phyloP scores from a whole-genome alignment of 2,888 invertebrate species.

The Tetropium fuscum region DNA sequence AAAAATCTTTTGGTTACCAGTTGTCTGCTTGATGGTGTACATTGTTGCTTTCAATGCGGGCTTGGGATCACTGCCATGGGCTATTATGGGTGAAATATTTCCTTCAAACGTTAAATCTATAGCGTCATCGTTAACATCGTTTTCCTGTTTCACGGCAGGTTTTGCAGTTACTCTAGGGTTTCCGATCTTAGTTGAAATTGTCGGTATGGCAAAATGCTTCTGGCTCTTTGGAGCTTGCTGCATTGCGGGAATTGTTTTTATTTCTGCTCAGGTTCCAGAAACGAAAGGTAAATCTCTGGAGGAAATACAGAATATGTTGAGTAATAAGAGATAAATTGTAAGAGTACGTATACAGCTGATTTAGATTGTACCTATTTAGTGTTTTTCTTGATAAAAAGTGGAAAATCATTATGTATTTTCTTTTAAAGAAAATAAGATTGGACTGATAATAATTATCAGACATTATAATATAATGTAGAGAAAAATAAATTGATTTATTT shows the following conservation, averaged over 20 bases:
- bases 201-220: slow-evolving; percentile 48
- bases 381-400: too few species aligned
- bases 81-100: slow-evolving; percentile 85
- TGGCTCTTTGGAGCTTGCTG: slow-evolving; percentile 49
- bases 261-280: slow-evolving; percentile 46
- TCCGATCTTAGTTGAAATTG: slow-evolving; percentile 40
- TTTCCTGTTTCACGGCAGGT: slow-evolving; percentile 38
- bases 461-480: too few species aligned
- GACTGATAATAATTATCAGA: too few species aligned
- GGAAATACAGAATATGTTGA: slow-evolving; percentile 45
- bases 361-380: too few species aligned
- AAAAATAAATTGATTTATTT: too few species aligned
- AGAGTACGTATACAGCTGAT: too few species aligned
- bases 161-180: slow-evolving; percentile 48
- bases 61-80: slow-evolving; percentile 84
- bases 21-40: slow-evolving; percentile 77
- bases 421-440: too few species aligned
- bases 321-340: not conserved
- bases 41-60: slow-evolving; percentile 78
- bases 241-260: slow-evolving; percentile 41
- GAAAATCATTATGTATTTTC: too few species aligned
- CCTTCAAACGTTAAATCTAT: slow-evolving; percentile 76
- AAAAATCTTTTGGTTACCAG: slow-evolving; percentile 75
- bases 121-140: slow-evolving; percentile 68
- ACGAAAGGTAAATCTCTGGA: slow-evolving; percentile 48